Percentiles rank a stretch among this genome's conserved stretches.
Conservation (phyloP, 2,888 invertebrate genomes). For the Aphidius colemani region DNA sequence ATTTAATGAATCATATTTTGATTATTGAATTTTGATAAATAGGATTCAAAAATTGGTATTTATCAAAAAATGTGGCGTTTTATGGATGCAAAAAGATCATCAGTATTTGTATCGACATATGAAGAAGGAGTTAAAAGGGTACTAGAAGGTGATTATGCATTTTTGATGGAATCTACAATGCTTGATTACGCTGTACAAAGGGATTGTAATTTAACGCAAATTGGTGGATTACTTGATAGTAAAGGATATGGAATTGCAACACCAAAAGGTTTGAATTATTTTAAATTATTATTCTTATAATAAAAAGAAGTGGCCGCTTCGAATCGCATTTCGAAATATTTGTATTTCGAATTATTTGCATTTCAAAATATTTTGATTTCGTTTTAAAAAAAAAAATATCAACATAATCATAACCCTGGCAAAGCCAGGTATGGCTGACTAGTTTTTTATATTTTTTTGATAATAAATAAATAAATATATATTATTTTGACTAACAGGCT, state of each 20-base stretch:
- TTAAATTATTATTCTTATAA: background rate
- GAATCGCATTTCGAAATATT: no score
- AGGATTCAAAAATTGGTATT: conserved; percentile 86
- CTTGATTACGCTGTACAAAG: conserved; percentile 93
- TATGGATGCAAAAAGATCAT: conserved; percentile 80
- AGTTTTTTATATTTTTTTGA: background rate
- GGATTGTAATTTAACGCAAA: conserved; percentile 96
- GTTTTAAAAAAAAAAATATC: no score
- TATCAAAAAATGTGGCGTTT: conserved; percentile 96
- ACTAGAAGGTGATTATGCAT: conserved; percentile 90
- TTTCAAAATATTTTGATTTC: no score
- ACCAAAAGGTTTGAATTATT: conserved; percentile 73
- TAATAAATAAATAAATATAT: background rate
- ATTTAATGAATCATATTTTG: no score
- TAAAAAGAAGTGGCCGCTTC: no score
- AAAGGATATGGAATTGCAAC: conserved; percentile 97
- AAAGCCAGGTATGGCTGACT: no score
- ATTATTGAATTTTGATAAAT: conserved; percentile 1
- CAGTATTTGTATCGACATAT: conserved; percentile 86
- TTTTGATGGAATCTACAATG: conserved; percentile 98
- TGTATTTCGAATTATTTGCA: no score
- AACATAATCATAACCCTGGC: no score
- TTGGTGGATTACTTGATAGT: conserved; percentile 84
- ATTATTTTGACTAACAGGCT: conserved; percentile 60
- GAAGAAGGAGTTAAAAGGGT: conserved; percentile 90